phyloP scores from a whole-genome alignment of 2,113 vertebrate species.

The Anarhynchus alexandrinus region DNA sequence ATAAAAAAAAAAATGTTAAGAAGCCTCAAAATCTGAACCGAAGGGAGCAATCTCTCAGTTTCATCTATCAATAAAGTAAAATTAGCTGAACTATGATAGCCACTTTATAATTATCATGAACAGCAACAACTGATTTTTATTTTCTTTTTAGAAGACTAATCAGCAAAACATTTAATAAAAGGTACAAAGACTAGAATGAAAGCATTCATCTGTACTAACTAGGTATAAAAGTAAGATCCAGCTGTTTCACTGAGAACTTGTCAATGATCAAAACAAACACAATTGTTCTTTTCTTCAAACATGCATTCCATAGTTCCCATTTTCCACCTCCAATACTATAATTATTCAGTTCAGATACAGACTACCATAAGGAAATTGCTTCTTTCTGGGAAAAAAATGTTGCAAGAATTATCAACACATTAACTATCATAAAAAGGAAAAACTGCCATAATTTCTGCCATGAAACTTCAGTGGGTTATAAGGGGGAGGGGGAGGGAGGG shows the following conservation, averaged over 20 bases:
- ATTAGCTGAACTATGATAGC: background rate
- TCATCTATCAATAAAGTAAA: background rate
- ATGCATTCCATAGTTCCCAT: background rate
- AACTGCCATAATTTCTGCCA: background rate
- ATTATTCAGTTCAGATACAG: background rate
- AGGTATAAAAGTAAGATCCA: background rate
- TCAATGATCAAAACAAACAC: background rate
- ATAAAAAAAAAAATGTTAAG: background rate
- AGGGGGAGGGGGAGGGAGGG: accelerated
- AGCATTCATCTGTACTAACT: background rate
- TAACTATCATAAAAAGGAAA: background rate
- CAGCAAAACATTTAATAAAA: background rate
- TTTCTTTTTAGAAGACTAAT: background rate
- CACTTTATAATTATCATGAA: background rate
- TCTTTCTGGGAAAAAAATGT: background rate
- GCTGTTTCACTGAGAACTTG: background rate
- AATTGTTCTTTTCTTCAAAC: background rate
- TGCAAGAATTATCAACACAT: background rate
- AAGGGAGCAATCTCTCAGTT: background rate
- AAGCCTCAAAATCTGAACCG: background rate
- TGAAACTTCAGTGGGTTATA: background rate
- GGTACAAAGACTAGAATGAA: background rate
- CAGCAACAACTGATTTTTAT: background rate
- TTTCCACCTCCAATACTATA: background rate
- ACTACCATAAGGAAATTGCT: background rate